A percentile compares a stretch with the other conserved stretches of the same genome.
Evolutionary conservation across 30 jellyfish, hydroid and myxozoan species (phyloP).

Genomic region (Cassiopea andromeda): DNA sequence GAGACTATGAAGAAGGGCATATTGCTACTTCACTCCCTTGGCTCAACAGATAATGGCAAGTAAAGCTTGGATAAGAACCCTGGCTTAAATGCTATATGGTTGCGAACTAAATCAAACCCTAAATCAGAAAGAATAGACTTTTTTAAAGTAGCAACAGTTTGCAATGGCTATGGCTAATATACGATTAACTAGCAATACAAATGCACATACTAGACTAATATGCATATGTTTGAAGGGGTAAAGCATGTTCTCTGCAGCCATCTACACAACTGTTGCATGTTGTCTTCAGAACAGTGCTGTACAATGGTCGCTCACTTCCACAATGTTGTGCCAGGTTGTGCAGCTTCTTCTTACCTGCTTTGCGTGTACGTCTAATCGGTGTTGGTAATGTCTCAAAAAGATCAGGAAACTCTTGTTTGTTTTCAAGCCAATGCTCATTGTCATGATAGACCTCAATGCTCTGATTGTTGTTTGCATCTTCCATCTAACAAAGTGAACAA

Average conservation of each 20-base stretch:
- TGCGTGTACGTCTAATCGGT: constrained; percentile 55
- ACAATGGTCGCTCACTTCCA: constrained; percentile 54
- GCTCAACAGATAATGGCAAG: no score
- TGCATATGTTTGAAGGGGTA: constrained; percentile 17
- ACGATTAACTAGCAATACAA: no score
- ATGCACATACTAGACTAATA: not conserved
- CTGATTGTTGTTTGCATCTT: not conserved
- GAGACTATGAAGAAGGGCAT: no score
- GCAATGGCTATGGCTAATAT: no score
- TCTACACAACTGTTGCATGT: constrained; percentile 64
- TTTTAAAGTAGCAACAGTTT: no score
- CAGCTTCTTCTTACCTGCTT: constrained; percentile 43
- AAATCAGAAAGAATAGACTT: no score
- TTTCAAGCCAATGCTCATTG: constrained; percentile 56
- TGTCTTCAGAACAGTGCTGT: constrained; percentile 81
- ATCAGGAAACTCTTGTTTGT: constrained; percentile 70
- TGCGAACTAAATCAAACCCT: no score
- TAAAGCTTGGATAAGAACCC: no score
- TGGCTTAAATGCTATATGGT: no score
- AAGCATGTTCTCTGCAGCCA: constrained; percentile 34
- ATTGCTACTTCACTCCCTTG: no score
- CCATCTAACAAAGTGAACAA: not conserved
- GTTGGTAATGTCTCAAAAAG: constrained; percentile 62
- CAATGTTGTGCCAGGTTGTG: constrained; percentile 1
- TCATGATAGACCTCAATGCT: not conserved